Evolutionary conservation across 2,113 vertebrate species (phyloP).

Genomic region (Pseudolaguvia tuberculata): DNA sequence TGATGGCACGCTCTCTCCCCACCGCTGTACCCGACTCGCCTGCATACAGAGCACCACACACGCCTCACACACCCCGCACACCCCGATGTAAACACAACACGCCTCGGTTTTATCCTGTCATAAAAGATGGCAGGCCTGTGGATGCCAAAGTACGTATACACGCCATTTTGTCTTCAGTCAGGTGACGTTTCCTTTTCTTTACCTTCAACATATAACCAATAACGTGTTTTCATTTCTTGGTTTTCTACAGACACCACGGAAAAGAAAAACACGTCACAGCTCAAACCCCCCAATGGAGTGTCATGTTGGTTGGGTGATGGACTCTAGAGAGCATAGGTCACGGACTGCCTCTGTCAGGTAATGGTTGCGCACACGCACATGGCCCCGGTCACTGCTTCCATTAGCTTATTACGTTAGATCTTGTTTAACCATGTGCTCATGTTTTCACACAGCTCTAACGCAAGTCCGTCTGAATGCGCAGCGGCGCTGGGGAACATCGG

Average conservation of each 20-base stretch:
- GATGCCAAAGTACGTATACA: constrained; percentile 81
- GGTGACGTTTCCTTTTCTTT: too few species aligned
- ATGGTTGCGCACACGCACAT: neutral
- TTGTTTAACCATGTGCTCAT: too few species aligned
- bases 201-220: neutral
- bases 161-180: neutral
- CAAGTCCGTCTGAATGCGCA: constrained; percentile 89
- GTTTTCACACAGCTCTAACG: constrained; percentile 73
- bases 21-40: constrained; percentile 96
- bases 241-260: constrained; percentile 80
- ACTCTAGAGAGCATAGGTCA: constrained; percentile 92
- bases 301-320: constrained; percentile 99
- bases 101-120: constrained; percentile 94
- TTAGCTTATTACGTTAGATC: neutral
- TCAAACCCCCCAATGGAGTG: constrained; percentile 96
- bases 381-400: neutral
- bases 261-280: constrained; percentile 97
- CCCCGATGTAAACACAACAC: constrained; percentile 90
- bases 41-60: constrained; percentile 86
- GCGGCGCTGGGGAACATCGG: constrained; percentile 82
- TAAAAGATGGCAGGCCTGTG: constrained; percentile 91
- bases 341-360: constrained; percentile 94
- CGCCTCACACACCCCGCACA: constrained; percentile 91
- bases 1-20: constrained; percentile 88
- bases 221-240: neutral